Evolutionary conservation across 2,113 vertebrate genomes (phyloP).

Genomic region (Platysternon megacephalum): DNA sequence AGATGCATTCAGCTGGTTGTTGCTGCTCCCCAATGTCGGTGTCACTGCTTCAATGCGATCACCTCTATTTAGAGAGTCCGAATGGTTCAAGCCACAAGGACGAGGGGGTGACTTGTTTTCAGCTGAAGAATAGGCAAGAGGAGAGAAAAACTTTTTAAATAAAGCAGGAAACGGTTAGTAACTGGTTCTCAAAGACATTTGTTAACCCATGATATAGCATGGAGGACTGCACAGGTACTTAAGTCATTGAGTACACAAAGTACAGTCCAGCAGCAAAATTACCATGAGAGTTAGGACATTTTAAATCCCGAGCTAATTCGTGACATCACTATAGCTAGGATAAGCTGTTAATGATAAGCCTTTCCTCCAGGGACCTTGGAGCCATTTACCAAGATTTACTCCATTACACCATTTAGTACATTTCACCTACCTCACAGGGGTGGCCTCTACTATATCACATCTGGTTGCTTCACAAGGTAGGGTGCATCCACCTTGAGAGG

Average conservation of each 20-base stretch:
- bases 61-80: slow-evolving; percentile 94
- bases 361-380: background rate
- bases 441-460: background rate
- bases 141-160: slow-evolving; percentile 25
- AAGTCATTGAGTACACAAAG: background rate
- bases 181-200: slow-evolving; percentile 11
- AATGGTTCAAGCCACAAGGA: slow-evolving; percentile 96
- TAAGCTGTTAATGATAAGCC: background rate
- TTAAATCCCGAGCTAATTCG: background rate
- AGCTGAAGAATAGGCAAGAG: slow-evolving; percentile 65
- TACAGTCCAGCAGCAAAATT: too few species aligned
- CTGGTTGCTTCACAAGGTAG: background rate
- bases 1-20: slow-evolving; percentile 94
- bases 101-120: slow-evolving; percentile 97
- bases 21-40: slow-evolving; percentile 93
- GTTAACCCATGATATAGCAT: background rate
- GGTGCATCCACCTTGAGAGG: background rate
- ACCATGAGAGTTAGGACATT: background rate
- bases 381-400: background rate
- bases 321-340: background rate
- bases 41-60: slow-evolving; percentile 94
- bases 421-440: background rate
- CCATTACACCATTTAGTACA: background rate
- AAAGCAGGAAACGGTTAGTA: background rate
- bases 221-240: background rate